phyloP scores from a whole-genome alignment of 2,797 vertebrate genomes.

The Macroramphosus scolopax region DNA sequence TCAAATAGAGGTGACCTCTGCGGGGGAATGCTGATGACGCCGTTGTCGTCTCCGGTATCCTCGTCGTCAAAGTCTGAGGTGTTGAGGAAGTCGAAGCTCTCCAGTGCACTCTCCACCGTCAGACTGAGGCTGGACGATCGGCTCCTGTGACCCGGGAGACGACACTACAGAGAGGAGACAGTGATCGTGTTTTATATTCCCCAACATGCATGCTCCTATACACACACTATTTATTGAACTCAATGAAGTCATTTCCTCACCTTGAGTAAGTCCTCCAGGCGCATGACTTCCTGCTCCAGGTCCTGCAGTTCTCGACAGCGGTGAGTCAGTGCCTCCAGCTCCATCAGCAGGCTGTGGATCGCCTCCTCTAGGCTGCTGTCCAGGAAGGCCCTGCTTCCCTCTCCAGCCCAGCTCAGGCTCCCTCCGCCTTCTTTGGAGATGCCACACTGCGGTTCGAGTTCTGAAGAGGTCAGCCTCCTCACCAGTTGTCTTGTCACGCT shows the following conservation, averaged over 20 bases:
- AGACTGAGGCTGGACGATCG: conserved; percentile 96
- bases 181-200: not conserved
- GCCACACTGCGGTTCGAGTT: conserved; percentile 63
- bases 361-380: conserved; percentile 94
- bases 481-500: conserved; percentile 95
- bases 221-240: too few relatives aligned
- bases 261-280: conserved; percentile 94
- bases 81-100: conserved; percentile 99
- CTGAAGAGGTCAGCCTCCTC: conserved; percentile 88
- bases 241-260: too few relatives aligned
- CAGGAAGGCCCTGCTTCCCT: conserved; percentile 85
- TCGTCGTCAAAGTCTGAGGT: conserved; percentile 97
- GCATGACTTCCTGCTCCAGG: conserved; percentile 92
- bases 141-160: conserved; percentile 88
- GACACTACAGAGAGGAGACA: conserved; percentile 80
- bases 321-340: conserved; percentile 88
- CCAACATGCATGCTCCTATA: too few relatives aligned
- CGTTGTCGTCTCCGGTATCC: conserved; percentile 84
- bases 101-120: conserved; percentile 95
- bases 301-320: conserved; percentile 92
- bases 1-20: conserved; percentile 88
- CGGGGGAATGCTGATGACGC: conserved; percentile 67
- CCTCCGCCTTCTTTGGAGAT: conserved; percentile 62
- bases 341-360: conserved; percentile 88
- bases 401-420: conserved; percentile 80